Base-by-base conservation (phyloP, 2,113 vertebrate species). In the Muntiacus muntjak region DNA sequence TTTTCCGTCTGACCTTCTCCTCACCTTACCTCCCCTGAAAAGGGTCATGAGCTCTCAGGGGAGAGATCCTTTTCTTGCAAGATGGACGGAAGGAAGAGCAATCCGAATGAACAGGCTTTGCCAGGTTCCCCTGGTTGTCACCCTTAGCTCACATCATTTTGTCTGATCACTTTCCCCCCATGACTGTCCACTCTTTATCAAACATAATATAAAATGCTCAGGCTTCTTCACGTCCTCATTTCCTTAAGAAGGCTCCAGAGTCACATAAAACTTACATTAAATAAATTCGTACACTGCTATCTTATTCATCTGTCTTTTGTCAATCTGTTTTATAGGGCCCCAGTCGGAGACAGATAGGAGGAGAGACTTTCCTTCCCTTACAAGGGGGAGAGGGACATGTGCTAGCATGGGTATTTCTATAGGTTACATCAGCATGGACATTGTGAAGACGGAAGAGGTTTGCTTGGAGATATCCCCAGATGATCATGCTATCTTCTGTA, bases 301-400 rank as follows among this genome's bases (percentile, higher is more conserved):
- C 83, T 47, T 57, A 13, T n/a, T 7, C 26, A 43, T 36, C 47
- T 30, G 6, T 55, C 94, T 79, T 62, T n/a, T 14, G 25, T 64
- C 30, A 36, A 50, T 57, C 4, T 5, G 1, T 25, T 9, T 55
- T 45, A 14, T 26, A 40, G 36, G 58, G 28, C 57, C n/a, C 45
- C 30, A 1, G 0, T 3, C 14, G 15, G 71, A 57, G 60, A 55
- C 6, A 6, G 6, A 25, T 16, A 6, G 58, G 64, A 19, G 47
- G 28, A 47, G 57, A 30, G 58, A 7, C 19, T 28, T 54, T 85
- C 28, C 45, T 71, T 67, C 57, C 57, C 47, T 7, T 10, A 13
- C 10, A 13, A 13, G 4, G 28, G n/a, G 13, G 58, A 54, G 19
- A 28, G 7, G 57, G 13, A 6, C 12, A 6, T 7, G 30, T 0